phyloP scores from a whole-genome alignment of 2,888 invertebrate genomes.

The Chloroclystis v-ata region DNA sequence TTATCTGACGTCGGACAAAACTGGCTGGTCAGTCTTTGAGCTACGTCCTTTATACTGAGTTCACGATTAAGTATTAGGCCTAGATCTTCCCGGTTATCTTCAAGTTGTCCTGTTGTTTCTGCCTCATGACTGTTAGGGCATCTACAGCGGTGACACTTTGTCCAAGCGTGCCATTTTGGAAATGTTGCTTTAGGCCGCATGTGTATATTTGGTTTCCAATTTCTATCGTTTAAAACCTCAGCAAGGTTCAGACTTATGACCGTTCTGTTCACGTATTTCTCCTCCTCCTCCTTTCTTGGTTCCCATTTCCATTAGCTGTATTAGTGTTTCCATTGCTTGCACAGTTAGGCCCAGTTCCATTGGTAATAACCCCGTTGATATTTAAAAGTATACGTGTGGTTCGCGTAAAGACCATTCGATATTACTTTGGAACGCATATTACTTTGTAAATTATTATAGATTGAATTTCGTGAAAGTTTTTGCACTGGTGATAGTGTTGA shows the following conservation, averaged over 20 bases:
- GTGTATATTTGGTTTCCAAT: conserved; percentile 79
- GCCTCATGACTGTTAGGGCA: conserved; percentile 58
- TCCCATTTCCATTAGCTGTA: background rate
- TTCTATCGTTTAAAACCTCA: too few relatives aligned
- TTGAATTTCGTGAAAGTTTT: too few relatives aligned
- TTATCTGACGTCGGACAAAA: conserved; percentile 75
- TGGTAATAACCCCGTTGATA: too few relatives aligned
- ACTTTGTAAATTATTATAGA: too few relatives aligned
- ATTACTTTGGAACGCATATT: too few relatives aligned
- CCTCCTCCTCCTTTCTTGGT: conserved; percentile 45
- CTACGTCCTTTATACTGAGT: conserved; percentile 92
- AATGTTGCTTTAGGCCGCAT: conserved; percentile 77
- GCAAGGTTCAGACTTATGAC: conserved; percentile 45
- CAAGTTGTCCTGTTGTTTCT: conserved; percentile 78
- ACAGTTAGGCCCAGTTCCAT: conserved; percentile 17
- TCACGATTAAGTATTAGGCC: conserved; percentile 86
- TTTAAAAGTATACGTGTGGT: conserved; percentile 28
- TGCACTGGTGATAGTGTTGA: too few relatives aligned
- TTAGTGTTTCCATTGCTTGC: conserved; percentile 3
- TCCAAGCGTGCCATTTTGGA: conserved; percentile 78
- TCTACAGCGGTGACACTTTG: conserved; percentile 72
- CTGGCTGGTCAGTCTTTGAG: conserved; percentile 88
- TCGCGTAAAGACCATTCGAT: conserved; percentile 39
- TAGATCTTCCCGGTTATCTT: conserved; percentile 74
- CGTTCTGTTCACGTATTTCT: conserved; percentile 34